phyloP scores from a whole-genome alignment of 2,888 invertebrate genomes.

The Drosophila paranaensis region DNA sequence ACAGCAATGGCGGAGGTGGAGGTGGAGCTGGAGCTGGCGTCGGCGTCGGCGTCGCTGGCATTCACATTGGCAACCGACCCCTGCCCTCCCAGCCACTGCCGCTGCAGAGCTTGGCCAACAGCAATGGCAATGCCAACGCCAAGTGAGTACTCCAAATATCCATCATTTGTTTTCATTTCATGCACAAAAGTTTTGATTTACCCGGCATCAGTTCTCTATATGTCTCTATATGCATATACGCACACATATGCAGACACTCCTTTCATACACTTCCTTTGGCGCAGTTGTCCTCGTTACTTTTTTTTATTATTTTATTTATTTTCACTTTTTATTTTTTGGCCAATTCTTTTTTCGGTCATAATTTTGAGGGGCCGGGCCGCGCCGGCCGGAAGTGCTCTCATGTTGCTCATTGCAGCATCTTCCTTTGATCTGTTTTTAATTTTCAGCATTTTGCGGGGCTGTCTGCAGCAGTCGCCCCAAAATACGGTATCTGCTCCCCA shows the following conservation, averaged over 20 bases:
- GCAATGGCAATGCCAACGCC: slow-evolving; percentile 49
- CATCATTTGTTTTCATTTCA: slow-evolving; percentile 79
- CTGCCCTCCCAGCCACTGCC: slow-evolving; percentile 56
- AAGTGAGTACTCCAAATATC: slow-evolving; percentile 74
- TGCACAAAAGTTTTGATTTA: slow-evolving; percentile 78
- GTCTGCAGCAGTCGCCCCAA: slow-evolving; percentile 29
- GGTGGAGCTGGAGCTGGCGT: slow-evolving; percentile 18
- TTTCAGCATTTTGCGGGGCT: slow-evolving; percentile 52
- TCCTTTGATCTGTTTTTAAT: slow-evolving; percentile 81
- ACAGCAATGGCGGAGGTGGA: slow-evolving; percentile 16
- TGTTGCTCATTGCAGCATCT: slow-evolving; percentile 60
- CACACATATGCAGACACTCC: slow-evolving; percentile 9
- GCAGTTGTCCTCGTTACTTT: slow-evolving; percentile 56
- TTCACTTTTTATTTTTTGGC: slow-evolving; percentile 15
- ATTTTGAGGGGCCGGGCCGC: slow-evolving; percentile 61
- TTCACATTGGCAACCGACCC: slow-evolving; percentile 63
- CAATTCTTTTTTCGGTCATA: slow-evolving; percentile 58
- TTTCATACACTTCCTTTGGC: slow-evolving; percentile 51
- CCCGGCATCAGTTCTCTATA: slow-evolving; percentile 41
- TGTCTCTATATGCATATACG: slow-evolving; percentile 1
- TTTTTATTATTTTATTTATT: slow-evolving; percentile 1
- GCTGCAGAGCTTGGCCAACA: slow-evolving; percentile 61
- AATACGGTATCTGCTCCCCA: slow-evolving; percentile 9
- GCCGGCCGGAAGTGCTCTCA: slow-evolving; percentile 70
- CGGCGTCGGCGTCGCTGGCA: slow-evolving; percentile 22